Percentiles rank a stretch among this genome's conserved stretches.
Evolutionary conservation across 2,797 vertebrate species (phyloP).

Genomic region (Amphiprion clarkii): DNA sequence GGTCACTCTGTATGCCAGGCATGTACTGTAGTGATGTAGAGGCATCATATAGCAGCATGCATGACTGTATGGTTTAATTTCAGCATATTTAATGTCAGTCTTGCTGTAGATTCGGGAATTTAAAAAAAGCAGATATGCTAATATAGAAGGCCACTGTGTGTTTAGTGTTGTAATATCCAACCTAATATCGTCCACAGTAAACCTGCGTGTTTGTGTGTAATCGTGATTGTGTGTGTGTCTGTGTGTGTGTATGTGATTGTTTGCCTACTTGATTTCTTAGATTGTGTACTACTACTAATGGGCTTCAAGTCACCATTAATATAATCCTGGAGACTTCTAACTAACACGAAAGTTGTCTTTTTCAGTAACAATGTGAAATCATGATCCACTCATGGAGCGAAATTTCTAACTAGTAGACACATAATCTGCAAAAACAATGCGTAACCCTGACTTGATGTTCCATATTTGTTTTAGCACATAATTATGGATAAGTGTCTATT

Average conservation of each 20-base stretch:
- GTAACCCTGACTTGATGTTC: background rate
- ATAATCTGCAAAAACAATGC: background rate
- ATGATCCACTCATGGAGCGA: slow-evolving; percentile 36
- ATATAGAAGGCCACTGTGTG: slow-evolving; percentile 42
- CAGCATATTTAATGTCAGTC: slow-evolving; percentile 19
- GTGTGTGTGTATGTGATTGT: slow-evolving; percentile 29
- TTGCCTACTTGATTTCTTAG: slow-evolving; percentile 11
- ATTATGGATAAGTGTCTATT: background rate
- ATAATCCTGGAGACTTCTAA: slow-evolving; percentile 48
- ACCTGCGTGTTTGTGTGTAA: slow-evolving; percentile 34
- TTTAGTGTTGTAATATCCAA: slow-evolving; percentile 42
- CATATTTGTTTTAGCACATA: slow-evolving; percentile 25
- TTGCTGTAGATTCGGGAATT: slow-evolving; percentile 25
- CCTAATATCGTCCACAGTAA: slow-evolving; percentile 46
- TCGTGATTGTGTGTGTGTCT: slow-evolving; percentile 31
- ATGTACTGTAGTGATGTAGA: slow-evolving; percentile 59
- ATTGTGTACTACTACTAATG: slow-evolving; percentile 33
- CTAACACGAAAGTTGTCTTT: slow-evolving; percentile 46
- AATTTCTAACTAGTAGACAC: slow-evolving; percentile 26
- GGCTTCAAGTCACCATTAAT: slow-evolving; percentile 29
- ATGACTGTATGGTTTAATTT: slow-evolving; percentile 57
- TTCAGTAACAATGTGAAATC: slow-evolving; percentile 40
- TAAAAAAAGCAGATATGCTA: slow-evolving; percentile 27
- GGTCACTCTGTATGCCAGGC: slow-evolving; percentile 49
- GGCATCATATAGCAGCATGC: slow-evolving; percentile 45